Evolutionary conservation across 1,140 invertebrate genomes (phyloP).

Genomic region (Drosophila carrolli): DNA sequence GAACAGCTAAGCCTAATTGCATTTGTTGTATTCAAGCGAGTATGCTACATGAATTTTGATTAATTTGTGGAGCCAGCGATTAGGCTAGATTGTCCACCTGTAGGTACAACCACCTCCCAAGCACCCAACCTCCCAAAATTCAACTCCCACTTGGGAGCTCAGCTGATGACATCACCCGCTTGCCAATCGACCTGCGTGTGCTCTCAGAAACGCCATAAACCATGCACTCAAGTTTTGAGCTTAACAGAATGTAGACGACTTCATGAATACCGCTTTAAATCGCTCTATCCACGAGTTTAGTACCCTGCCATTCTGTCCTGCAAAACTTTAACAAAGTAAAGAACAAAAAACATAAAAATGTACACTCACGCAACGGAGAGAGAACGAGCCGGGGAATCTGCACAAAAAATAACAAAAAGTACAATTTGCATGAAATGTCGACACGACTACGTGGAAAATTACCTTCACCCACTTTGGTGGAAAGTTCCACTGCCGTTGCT

Average conservation of each 20-base stretch:
- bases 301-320: constrained; percentile 1
- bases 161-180: constrained; percentile 34
- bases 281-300: constrained; percentile 1
- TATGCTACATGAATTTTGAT: constrained; percentile 51
- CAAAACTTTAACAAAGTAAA: constrained; percentile 11
- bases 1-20: constrained; percentile 44
- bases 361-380: constrained; percentile 24
- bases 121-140: constrained; percentile 5
- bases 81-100: constrained; percentile 37
- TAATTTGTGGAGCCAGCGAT: constrained; percentile 42
- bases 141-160: constrained; percentile 1
- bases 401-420: constrained; percentile 29
- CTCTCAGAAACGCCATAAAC: constrained; percentile 41
- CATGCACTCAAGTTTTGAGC: constrained; percentile 31
- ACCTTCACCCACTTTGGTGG: constrained; percentile 68
- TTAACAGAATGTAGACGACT: constrained; percentile 28
- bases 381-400: constrained; percentile 8
- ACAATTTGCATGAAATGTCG: constrained; percentile 70
- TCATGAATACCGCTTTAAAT: constrained; percentile 30
- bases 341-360: not conserved
- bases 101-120: not conserved
- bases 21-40: constrained; percentile 26
- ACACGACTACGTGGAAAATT: constrained; percentile 71
- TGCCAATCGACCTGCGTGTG: constrained; percentile 33
- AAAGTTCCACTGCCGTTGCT: constrained; percentile 39